A percentile compares a stretch with the other conserved stretches of the same genome.
phyloP scores from a whole-genome alignment of 64 coral and sea anemone genomes.

The Cladopsammia gracilis region DNA sequence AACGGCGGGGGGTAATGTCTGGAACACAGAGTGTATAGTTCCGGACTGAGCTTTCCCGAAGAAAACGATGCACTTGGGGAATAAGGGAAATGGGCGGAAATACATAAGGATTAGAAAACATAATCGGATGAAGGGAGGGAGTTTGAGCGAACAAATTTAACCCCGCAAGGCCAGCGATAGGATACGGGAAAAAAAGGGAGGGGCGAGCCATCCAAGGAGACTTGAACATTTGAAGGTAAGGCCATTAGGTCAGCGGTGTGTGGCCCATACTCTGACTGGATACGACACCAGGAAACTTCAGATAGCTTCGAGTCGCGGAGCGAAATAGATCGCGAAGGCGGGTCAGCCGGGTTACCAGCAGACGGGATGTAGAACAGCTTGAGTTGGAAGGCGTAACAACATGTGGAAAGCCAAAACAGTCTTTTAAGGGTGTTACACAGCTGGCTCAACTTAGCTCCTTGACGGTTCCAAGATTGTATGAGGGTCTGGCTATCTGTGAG shows the following conservation, averaged over 20 bases:
- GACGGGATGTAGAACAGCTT: background rate
- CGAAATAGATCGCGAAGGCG: background rate
- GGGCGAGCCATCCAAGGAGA: background rate
- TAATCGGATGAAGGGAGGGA: background rate
- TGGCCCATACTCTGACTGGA: background rate
- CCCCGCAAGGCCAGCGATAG: background rate
- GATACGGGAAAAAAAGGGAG: slow-evolving; percentile 31
- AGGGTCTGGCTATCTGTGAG: slow-evolving; percentile 52
- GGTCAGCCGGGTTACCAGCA: background rate
- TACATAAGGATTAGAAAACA: background rate
- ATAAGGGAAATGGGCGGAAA: background rate
- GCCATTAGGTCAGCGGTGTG: slow-evolving; percentile 29
- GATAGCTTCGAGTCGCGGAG: background rate
- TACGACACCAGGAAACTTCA: background rate
- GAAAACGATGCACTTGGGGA: background rate
- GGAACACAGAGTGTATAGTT: background rate
- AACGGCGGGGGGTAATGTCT: background rate
- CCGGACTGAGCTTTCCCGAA: background rate
- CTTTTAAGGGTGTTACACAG: background rate
- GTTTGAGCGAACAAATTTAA: slow-evolving; percentile 11
- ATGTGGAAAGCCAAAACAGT: background rate
- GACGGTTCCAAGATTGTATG: slow-evolving; percentile 7
- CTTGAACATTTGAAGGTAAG: slow-evolving; percentile 39
- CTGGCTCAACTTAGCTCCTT: background rate
- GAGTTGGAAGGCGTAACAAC: background rate